Evolutionary conservation across 2,113 vertebrate species (phyloP).

Genomic region (Protomyctophum bolini): DNA sequence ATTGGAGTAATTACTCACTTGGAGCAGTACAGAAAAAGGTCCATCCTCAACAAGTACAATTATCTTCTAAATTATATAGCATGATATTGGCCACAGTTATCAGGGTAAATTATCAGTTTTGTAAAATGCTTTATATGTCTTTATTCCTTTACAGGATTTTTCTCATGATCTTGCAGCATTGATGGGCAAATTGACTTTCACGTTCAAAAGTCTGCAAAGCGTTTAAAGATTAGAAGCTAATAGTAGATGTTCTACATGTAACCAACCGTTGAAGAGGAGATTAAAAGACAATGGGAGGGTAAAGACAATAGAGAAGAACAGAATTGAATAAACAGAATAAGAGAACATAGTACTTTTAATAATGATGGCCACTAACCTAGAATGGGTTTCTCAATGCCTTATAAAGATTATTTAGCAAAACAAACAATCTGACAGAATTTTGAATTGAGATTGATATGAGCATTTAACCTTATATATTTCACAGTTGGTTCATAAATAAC

Average conservation of each 20-base stretch:
- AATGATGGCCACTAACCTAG: background rate
- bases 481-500: slow-evolving; percentile 28
- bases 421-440: slow-evolving; percentile 19
- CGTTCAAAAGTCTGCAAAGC: slow-evolving; percentile 10
- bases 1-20: slow-evolving; percentile 67
- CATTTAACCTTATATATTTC: background rate
- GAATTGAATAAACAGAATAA: background rate
- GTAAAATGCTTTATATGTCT: slow-evolving; percentile 34
- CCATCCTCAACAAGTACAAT: slow-evolving; percentile 60
- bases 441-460: slow-evolving; percentile 41
- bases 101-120: slow-evolving; percentile 32
- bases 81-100: slow-evolving; percentile 55
- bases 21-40: slow-evolving; percentile 41
- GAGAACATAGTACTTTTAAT: background rate
- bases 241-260: too few species aligned
- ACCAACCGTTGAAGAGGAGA: background rate
- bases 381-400: slow-evolving; percentile 24
- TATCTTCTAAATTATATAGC: slow-evolving; percentile 56
- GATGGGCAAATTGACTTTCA: slow-evolving; percentile 36
- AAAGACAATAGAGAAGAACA: background rate
- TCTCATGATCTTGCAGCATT: background rate
- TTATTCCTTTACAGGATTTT: slow-evolving; percentile 29
- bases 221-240: too few species aligned
- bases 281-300: background rate
- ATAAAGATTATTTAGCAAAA: slow-evolving; percentile 9